These are phyloP conservation scores for Triplophysa rosa DNA, from an alignment of 2,113 vertebrate genomes.

Conservation along the genomic window DNA sequence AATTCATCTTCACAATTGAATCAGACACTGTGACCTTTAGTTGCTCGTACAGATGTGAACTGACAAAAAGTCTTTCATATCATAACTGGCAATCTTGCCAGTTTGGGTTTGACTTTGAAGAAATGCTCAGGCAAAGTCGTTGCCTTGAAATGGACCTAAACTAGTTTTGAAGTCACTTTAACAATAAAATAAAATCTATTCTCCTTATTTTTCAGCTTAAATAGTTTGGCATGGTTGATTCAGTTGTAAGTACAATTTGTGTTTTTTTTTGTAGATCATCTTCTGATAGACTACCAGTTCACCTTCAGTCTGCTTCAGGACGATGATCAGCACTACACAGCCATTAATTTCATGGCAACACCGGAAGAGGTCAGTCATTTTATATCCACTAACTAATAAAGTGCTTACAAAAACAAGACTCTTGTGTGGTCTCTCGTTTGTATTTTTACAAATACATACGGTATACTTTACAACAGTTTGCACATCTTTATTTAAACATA, in stretches of 20 bases:
- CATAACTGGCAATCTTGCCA: slow-evolving; percentile 41
- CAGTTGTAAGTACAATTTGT: neutral
- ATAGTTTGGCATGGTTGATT: too few species aligned
- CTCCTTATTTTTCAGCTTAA: neutral
- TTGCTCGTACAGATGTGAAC: slow-evolving; percentile 60
- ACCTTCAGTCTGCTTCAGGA: slow-evolving; percentile 96
- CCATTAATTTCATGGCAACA: slow-evolving; percentile 97
- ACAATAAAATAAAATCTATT: neutral
- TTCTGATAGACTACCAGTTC: slow-evolving; percentile 97
- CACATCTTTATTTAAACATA: too few species aligned
- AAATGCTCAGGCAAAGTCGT: neutral
- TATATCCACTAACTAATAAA: neutral
- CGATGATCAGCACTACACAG: slow-evolving; percentile 94
- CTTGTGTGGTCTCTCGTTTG: too few species aligned
- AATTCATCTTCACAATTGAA: neutral
- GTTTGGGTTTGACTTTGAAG: slow-evolving; percentile 17
- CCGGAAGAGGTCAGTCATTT: slow-evolving; percentile 83
- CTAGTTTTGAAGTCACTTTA: neutral
- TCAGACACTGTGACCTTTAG: slow-evolving; percentile 61
- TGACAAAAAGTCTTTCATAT: slow-evolving; percentile 28
- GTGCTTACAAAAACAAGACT: neutral
- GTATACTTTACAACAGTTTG: too few species aligned
- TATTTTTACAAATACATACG: too few species aligned
- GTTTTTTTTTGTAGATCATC: slow-evolving; percentile 78
- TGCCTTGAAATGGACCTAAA: neutral